Percentiles rank a stretch among this genome's conserved stretches.
These are phyloP conservation scores for Umimayanthus chanpuru DNA, from an alignment of 92 coral and sea anemone genomes.

Conservation along the genomic window DNA sequence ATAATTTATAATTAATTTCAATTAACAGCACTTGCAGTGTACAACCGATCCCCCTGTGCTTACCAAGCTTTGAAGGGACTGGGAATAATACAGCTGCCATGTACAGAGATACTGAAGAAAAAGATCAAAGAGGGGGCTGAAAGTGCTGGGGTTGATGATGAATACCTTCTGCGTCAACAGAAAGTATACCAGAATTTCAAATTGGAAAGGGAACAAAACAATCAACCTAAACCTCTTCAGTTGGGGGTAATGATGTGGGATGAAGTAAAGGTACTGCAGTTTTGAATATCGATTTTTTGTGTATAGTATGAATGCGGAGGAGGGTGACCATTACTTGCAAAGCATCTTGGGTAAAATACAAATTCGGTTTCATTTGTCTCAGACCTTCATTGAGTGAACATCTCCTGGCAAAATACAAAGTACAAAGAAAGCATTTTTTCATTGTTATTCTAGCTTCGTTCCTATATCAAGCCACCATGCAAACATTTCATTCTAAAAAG, in stretches of 20 bases:
- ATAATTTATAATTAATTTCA: not conserved
- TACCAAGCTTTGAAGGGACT: constrained; percentile 40
- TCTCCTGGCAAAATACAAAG: too few species aligned
- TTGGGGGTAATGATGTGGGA: constrained; percentile 62
- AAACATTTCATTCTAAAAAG: too few species aligned
- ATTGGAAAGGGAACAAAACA: not conserved
- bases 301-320: not conserved
- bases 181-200: constrained; percentile 4
- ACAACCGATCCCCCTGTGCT: constrained; percentile 52
- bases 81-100: constrained; percentile 37
- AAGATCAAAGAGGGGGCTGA: constrained; percentile 42
- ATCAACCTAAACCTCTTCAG: constrained; percentile 41
- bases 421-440: not conserved
- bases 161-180: constrained; percentile 34
- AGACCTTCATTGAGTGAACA: too few species aligned
- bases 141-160: constrained; percentile 49
- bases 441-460: too few species aligned
- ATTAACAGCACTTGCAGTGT: constrained; percentile 54
- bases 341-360: too few species aligned
- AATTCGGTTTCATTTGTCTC: too few species aligned
- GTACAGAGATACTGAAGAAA: constrained; percentile 19
- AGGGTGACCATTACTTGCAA: too few species aligned
- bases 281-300: not conserved
- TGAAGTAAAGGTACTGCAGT: constrained; percentile 53
- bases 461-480: too few species aligned